phyloP scores from a whole-genome alignment of 2,888 invertebrate species.

The Sipunculus nudus region DNA sequence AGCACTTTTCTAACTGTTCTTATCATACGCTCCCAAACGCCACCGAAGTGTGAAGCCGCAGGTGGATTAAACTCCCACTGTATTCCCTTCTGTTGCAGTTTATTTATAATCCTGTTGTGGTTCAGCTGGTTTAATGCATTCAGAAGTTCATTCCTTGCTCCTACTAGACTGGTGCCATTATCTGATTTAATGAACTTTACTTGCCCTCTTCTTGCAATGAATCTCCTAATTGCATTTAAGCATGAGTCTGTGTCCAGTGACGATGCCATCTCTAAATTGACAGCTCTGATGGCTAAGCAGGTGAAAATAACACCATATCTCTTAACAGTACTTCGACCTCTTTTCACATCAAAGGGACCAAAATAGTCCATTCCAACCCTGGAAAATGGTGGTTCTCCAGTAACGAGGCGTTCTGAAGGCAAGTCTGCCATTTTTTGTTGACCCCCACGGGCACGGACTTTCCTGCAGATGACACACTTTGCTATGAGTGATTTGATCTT shows the following conservation, averaged over 20 bases:
- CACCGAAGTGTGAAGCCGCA: neutral
- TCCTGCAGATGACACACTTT: no score
- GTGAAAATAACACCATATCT: constrained; percentile 1
- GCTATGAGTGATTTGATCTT: no score
- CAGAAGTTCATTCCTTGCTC: neutral
- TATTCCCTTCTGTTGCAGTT: neutral
- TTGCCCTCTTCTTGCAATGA: constrained; percentile 2
- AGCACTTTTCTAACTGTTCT: neutral
- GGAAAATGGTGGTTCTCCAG: neutral
- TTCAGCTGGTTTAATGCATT: neutral
- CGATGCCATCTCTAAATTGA: neutral
- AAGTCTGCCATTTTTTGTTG: constrained; percentile 4
- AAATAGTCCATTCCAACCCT: constrained; percentile 1
- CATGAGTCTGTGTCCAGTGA: constrained; percentile 3
- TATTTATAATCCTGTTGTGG: neutral
- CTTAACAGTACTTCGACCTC: neutral
- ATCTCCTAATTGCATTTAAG: constrained; percentile 6
- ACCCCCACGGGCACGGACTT: no score
- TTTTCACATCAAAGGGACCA: constrained; percentile 1
- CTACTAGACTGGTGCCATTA: constrained; percentile 1
- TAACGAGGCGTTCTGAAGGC: neutral
- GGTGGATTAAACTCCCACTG: constrained; percentile 7
- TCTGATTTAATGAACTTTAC: neutral
- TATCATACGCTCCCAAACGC: constrained; percentile 1
- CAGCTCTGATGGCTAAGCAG: neutral